Evolutionary conservation across 1,140 invertebrate species (phyloP).

Genomic region (Aphis gossypii): DNA sequence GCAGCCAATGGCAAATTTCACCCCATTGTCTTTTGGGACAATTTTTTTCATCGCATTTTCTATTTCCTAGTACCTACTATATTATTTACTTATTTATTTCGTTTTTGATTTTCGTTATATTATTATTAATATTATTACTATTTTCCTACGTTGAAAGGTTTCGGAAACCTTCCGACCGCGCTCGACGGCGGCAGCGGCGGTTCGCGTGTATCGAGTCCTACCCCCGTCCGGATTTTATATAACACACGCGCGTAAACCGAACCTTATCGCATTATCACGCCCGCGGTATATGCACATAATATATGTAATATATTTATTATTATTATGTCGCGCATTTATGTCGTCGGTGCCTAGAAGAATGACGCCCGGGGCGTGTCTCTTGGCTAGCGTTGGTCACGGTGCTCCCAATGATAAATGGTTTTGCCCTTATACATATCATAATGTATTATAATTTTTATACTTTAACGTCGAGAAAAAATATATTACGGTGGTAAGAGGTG

Average conservation of each 20-base stretch:
- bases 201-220: not conserved
- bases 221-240: not conserved
- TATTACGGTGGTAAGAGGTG: not conserved
- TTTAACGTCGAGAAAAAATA: not conserved
- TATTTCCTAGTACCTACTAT: not conserved
- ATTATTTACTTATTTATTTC: slow-evolving; percentile 17
- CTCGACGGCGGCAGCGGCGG: not conserved
- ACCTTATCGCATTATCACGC: slow-evolving; percentile 49
- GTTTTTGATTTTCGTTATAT: slow-evolving; percentile 4
- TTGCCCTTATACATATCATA: not conserved
- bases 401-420: slow-evolving; percentile 23
- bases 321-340: not conserved
- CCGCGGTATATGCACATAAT: not conserved
- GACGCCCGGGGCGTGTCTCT: not conserved
- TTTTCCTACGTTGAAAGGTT: slow-evolving; percentile 7
- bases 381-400: not conserved
- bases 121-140: slow-evolving; percentile 1
- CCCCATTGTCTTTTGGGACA: slow-evolving; percentile 25
- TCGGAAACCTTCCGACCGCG: slow-evolving; percentile 38
- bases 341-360: not conserved
- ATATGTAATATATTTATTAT: not conserved
- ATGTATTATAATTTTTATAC: not conserved
- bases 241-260: slow-evolving; percentile 34
- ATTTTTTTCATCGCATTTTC: slow-evolving; percentile 22
- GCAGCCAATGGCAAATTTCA: slow-evolving; percentile 34